A percentile compares a stretch with the other conserved stretches of the same genome.
These are phyloP conservation scores for Phengaris alcon DNA, from an alignment of 2,888 invertebrate genomes.

Conservation along the genomic window DNA sequence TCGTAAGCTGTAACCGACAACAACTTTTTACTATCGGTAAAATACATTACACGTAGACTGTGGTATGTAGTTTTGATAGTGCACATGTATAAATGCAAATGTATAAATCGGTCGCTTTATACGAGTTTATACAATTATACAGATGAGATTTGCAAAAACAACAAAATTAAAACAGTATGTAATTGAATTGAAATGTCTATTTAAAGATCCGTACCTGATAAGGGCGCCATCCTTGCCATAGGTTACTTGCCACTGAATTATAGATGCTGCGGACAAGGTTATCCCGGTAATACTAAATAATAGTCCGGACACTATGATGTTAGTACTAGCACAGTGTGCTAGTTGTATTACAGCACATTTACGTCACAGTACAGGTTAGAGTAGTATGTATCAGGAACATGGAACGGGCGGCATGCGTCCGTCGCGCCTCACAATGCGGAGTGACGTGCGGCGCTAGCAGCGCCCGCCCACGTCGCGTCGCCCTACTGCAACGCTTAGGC, in stretches of 20 bases:
- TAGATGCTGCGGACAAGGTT: slow-evolving; percentile 71
- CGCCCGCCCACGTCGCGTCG: slow-evolving; percentile 50
- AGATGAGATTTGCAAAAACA: background rate
- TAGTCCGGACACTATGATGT: slow-evolving; percentile 48
- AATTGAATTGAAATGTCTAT: slow-evolving; percentile 34
- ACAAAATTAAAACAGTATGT: background rate
- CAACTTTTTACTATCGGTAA: no score
- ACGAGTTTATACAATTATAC: background rate
- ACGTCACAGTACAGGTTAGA: slow-evolving; percentile 60
- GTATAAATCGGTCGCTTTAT: no score
- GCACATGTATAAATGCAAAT: no score
- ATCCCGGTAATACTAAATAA: slow-evolving; percentile 43
- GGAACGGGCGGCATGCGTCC: slow-evolving; percentile 59
- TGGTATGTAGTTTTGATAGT: no score
- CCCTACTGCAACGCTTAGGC: slow-evolving; percentile 55
- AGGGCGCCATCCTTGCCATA: slow-evolving; percentile 72
- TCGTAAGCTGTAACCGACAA: no score
- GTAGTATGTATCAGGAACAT: slow-evolving; percentile 45
- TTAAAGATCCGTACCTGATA: slow-evolving; percentile 63
- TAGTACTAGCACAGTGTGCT: slow-evolving; percentile 47
- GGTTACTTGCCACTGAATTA: slow-evolving; percentile 72
- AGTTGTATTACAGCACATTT: slow-evolving; percentile 54
- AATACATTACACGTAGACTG: no score
- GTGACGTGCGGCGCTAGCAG: slow-evolving; percentile 63
- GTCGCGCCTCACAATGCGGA: slow-evolving; percentile 63